Evolutionary conservation across 2,113 vertebrate species (phyloP).

Genomic region (Rhegmatorhina hoffmannsi): DNA sequence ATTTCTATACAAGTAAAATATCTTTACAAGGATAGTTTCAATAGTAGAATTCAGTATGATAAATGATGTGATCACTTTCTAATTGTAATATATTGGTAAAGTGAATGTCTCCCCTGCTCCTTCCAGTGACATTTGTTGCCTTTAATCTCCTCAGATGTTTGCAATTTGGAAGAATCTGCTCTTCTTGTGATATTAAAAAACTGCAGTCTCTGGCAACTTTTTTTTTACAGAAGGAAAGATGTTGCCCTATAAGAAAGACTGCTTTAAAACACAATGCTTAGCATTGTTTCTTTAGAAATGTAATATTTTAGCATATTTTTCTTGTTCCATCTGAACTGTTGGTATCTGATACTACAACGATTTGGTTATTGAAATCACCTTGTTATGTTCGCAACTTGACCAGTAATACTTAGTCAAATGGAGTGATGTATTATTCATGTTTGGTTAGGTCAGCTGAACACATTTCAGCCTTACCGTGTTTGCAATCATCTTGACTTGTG

Average conservation of each 20-base stretch:
- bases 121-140: neutral
- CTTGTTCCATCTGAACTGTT: neutral
- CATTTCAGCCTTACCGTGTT: constrained; percentile 56
- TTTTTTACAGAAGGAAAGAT: neutral
- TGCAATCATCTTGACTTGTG: constrained; percentile 73
- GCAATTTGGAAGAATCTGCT: neutral
- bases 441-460: constrained; percentile 55
- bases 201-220: neutral
- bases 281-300: neutral
- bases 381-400: constrained; percentile 50
- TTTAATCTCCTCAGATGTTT: neutral
- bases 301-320: neutral
- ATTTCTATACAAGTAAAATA: neutral
- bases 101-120: fast-evolving
- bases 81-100: neutral
- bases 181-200: neutral
- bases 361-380: constrained; percentile 42
- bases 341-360: constrained; percentile 2
- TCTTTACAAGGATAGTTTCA: neutral
- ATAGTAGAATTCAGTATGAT: neutral
- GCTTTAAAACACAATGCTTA: constrained; percentile 4
- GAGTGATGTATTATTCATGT: constrained; percentile 44
- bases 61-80: neutral
- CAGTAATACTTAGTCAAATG: constrained; percentile 54
- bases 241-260: neutral